Evolutionary conservation across 1,140 invertebrate genomes (phyloP).

Genomic region (Latrodectus geometricus): DNA sequence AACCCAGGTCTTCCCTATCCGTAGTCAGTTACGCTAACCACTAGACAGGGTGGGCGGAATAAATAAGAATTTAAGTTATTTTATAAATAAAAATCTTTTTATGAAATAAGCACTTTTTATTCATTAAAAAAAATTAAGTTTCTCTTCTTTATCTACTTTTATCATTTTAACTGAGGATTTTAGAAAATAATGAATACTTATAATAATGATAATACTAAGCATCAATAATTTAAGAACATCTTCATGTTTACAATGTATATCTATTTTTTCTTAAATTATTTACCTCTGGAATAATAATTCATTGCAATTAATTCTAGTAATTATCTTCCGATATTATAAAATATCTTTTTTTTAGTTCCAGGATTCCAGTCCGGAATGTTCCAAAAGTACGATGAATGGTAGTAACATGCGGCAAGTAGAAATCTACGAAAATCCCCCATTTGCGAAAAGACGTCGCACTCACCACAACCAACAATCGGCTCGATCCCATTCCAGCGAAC

Average conservation of each 20-base stretch:
- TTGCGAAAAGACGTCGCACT: not conserved
- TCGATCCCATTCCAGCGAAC: not conserved
- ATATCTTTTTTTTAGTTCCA: slow-evolving; percentile 1
- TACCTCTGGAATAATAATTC: no score
- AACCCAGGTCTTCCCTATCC: no score
- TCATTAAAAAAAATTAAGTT: no score
- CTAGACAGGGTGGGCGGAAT: no score
- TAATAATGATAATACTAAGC: not conserved
- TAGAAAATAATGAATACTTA: no score
- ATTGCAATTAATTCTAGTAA: not conserved
- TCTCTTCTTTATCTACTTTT: no score
- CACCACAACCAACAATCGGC: not conserved
- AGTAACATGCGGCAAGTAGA: not conserved
- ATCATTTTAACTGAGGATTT: no score
- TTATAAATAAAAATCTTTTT: no score
- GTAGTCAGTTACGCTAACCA: no score
- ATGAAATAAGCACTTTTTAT: no score
- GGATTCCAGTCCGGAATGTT: slow-evolving; percentile 8
- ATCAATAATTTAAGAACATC: not conserved
- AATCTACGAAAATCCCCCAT: not conserved
- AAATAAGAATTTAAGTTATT: no score
- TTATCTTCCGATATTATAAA: not conserved
- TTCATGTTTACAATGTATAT: not conserved
- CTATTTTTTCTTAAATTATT: not conserved
- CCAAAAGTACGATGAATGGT: not conserved